Conservation (phyloP, 2,888 invertebrate genomes). For the Eremobia ochroleuca region DNA sequence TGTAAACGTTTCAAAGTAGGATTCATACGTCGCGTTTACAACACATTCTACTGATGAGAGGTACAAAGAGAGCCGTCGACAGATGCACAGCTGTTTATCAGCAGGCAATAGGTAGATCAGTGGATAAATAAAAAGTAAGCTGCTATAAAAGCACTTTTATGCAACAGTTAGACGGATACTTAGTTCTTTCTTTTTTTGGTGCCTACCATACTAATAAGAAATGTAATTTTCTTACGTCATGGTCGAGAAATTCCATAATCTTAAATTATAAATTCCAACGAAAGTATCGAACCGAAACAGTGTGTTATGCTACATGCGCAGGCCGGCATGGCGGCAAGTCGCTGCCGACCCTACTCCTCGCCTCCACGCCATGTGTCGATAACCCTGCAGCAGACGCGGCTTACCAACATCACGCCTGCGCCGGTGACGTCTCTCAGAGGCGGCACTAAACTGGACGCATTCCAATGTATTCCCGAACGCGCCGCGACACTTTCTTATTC, state of each 20-base stretch:
- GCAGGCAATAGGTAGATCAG: constrained; percentile 4
- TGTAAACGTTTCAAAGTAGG: constrained; percentile 22
- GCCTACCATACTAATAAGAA: constrained; percentile 47
- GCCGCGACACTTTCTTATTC: constrained; percentile 76
- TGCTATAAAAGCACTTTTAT: constrained; percentile 1
- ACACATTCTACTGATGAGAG: constrained; percentile 46
- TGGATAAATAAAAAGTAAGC: constrained; percentile 14
- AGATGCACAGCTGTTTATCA: constrained; percentile 59
- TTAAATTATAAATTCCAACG: constrained; percentile 74
- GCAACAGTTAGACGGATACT: constrained; percentile 11
- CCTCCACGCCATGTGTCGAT: constrained; percentile 87
- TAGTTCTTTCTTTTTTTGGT: constrained; percentile 33
- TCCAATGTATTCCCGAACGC: constrained; percentile 84
- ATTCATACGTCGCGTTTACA: constrained; percentile 22
- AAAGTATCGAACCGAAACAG: constrained; percentile 86
- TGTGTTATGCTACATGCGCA: constrained; percentile 83
- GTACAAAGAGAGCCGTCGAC: constrained; percentile 37
- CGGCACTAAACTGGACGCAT: constrained; percentile 85
- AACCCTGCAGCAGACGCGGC: constrained; percentile 86
- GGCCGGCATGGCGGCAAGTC: constrained; percentile 72
- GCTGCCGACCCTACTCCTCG: constrained; percentile 81
- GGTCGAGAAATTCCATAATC: constrained; percentile 69
- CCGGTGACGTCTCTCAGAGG: constrained; percentile 83
- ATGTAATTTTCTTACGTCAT: constrained; percentile 62
- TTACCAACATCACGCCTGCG: constrained; percentile 88